Percentiles rank a stretch among this genome's conserved stretches.
phyloP scores from a whole-genome alignment of 1,140 invertebrate species.

The Camponotus vicinus region DNA sequence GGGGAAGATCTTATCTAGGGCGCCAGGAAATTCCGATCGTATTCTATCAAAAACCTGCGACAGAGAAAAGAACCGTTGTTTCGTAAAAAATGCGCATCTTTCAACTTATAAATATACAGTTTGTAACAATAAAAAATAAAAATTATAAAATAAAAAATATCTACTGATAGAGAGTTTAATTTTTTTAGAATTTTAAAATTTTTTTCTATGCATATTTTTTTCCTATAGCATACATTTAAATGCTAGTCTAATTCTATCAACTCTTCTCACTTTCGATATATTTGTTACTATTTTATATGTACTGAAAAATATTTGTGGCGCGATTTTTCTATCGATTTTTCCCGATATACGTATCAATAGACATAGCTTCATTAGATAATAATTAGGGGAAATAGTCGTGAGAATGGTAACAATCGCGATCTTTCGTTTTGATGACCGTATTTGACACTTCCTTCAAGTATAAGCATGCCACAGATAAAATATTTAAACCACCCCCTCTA shows the following conservation, averaged over 20 bases:
- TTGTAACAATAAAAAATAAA: too few species aligned
- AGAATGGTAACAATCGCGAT: conserved; percentile 8
- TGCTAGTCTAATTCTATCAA: too few species aligned
- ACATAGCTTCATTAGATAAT: too few species aligned
- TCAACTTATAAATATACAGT: too few species aligned
- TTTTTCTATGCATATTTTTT: too few species aligned
- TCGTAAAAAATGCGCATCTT: background rate
- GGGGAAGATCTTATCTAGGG: conserved; percentile 91
- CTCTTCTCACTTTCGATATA: too few species aligned
- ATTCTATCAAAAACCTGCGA: conserved; percentile 91
- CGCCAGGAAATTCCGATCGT: conserved; percentile 88
- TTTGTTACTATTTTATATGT: too few species aligned
- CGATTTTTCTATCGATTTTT: background rate
- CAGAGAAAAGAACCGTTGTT: background rate
- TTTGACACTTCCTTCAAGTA: conserved; percentile 28
- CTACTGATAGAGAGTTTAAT: background rate
- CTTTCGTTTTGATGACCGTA: conserved; percentile 20
- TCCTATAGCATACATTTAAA: too few species aligned
- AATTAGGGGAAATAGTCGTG: background rate
- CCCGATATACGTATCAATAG: too few species aligned
- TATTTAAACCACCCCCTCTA: background rate
- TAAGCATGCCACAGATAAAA: background rate
- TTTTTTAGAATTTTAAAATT: background rate
- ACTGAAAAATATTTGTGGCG: too few species aligned
- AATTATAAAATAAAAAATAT: too few species aligned